Percentiles rank a stretch among this genome's conserved stretches.
Conservation (phyloP, 2,888 invertebrate genomes). For the Aphrophora alni region DNA sequence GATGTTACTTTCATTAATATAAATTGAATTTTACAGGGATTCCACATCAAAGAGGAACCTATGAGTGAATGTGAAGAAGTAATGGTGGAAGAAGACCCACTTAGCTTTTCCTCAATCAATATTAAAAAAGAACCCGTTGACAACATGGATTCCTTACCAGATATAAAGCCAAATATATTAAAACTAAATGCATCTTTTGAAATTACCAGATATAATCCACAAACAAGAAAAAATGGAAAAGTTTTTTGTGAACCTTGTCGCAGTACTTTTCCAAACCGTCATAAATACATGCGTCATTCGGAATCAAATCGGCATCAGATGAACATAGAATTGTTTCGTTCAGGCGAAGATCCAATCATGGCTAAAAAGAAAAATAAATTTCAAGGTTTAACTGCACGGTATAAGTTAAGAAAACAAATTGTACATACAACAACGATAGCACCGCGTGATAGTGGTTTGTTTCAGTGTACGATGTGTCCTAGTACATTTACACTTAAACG, state of each 20-base stretch:
- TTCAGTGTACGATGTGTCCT: conserved; percentile 20
- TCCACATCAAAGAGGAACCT: conserved; percentile 42
- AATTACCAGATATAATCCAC: not conserved
- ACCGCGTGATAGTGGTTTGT: not conserved
- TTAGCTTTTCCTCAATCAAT: conserved; percentile 35
- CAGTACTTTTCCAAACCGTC: conserved; percentile 21
- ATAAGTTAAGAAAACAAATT: not conserved
- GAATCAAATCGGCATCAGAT: conserved; percentile 28
- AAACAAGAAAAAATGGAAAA: conserved; percentile 29
- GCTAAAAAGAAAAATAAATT: conserved; percentile 10
- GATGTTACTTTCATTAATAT: no score
- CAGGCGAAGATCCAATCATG: conserved; percentile 21
- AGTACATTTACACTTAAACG: conserved; percentile 30
- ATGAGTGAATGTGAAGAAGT: conserved; percentile 34
- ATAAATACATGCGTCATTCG: conserved; percentile 30
- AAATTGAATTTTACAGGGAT: conserved; percentile 39
- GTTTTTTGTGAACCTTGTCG: conserved; percentile 37
- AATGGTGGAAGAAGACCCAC: conserved; percentile 12
- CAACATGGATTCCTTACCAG: not conserved
- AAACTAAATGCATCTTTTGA: conserved; percentile 22
- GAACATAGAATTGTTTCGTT: conserved; percentile 17
- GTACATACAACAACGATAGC: not conserved
- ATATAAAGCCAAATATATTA: conserved; percentile 31
- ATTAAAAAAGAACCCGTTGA: conserved; percentile 24
- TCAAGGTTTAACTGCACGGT: not conserved